Percentiles rank a stretch among this genome's conserved stretches.
Evolutionary conservation across 1,140 invertebrate genomes (phyloP).

Genomic region (Aporrectodea caliginosa): DNA sequence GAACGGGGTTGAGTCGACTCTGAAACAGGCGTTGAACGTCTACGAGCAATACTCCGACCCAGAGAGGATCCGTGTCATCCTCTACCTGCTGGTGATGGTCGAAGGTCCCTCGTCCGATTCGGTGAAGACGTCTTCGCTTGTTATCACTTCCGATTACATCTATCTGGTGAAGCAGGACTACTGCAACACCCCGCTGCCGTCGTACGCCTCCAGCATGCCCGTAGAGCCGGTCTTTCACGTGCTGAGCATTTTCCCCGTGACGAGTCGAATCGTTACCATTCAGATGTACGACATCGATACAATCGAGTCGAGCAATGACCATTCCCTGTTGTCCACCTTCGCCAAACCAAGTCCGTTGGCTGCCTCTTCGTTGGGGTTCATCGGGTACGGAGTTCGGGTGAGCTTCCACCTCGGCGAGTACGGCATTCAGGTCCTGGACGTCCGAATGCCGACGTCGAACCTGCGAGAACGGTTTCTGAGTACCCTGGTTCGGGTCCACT

Average conservation of each 20-base stretch:
- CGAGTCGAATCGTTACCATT: conserved; percentile 43
- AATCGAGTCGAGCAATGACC: neutral
- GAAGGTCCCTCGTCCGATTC: neutral
- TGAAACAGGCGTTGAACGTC: conserved; percentile 13
- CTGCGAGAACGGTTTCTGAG: conserved; percentile 25
- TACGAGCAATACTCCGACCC: conserved; percentile 3
- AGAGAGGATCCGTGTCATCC: neutral
- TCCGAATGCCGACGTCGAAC: conserved; percentile 29
- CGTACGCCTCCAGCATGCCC: conserved; percentile 37
- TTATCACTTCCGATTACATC: conserved; percentile 44
- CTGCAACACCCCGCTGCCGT: conserved; percentile 44
- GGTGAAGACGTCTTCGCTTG: conserved; percentile 33
- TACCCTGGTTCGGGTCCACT: neutral
- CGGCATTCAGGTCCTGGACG: conserved; percentile 18
- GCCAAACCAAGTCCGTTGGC: neutral
- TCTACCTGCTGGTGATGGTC: conserved; percentile 27
- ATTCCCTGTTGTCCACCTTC: conserved; percentile 15
- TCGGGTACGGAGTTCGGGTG: conserved; percentile 29
- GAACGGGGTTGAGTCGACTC: conserved; percentile 8
- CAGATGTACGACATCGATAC: conserved; percentile 38
- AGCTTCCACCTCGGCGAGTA: conserved; percentile 21
- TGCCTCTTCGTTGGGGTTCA: conserved; percentile 11
- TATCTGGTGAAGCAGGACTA: conserved; percentile 41
- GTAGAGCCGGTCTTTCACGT: conserved; percentile 37
- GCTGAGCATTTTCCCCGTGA: conserved; percentile 41